Conservation (phyloP, 2,797 vertebrate genomes). For the Sebastiscus tertius region DNA sequence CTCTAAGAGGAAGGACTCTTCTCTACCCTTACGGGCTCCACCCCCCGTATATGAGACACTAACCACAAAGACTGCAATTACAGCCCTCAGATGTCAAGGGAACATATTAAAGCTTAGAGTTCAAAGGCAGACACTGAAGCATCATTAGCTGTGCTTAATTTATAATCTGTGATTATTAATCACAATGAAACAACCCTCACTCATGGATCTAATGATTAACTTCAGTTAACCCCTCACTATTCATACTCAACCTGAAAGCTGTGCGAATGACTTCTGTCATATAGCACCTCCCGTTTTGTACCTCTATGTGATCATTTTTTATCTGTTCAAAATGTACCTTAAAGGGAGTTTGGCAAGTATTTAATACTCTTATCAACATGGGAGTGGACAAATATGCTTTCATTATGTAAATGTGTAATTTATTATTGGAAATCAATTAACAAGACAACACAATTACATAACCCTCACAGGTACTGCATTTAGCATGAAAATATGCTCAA, state of each 20-base stretch:
- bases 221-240: conserved; percentile 44
- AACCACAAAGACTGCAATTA: conserved; percentile 64
- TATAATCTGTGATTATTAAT: conserved; percentile 57
- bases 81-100: conserved; percentile 43
- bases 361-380: too few relatives aligned
- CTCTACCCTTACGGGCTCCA: conserved; percentile 7
- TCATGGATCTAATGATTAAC: conserved; percentile 47
- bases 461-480: too few relatives aligned
- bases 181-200: conserved; percentile 51
- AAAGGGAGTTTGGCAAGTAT: too few relatives aligned
- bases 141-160: conserved; percentile 59
- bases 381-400: too few relatives aligned
- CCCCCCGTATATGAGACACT: conserved; percentile 28
- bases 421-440: too few relatives aligned
- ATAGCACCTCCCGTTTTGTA: background rate
- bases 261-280: conserved; percentile 1
- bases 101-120: conserved; percentile 58
- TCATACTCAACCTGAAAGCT: conserved; percentile 39
- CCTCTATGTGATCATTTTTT: background rate
- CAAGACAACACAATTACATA: too few relatives aligned
- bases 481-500: too few relatives aligned
- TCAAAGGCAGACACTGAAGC: conserved; percentile 46
- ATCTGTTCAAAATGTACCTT: too few relatives aligned
- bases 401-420: too few relatives aligned
- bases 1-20: conserved; percentile 9